Base-by-base conservation (phyloP, 2,797 vertebrate species). In the Melanotaenia pygmaea region DNA sequence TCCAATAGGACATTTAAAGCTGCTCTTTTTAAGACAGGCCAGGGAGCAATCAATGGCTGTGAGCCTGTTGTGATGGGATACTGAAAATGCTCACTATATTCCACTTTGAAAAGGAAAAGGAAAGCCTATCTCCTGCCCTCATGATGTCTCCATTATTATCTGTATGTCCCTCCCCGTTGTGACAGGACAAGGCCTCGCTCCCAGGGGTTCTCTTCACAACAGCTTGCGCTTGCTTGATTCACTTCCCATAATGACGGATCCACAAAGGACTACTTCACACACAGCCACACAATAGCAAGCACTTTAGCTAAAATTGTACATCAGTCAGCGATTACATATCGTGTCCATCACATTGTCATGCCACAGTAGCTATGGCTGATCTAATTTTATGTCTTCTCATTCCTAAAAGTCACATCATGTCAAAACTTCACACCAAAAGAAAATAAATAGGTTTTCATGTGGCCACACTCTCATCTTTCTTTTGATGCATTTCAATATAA, bases 131-230 rank as follows among this genome's bases (percentile, higher is more conserved):
- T 91, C 75, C 71, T 84, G 81, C 77, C 84, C 87, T 84, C 81
- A 82, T 92, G 91, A 92, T 93, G 92, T 88, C 86, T 92, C 85
- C 76, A 90, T 93, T 90, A 91, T 92, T 90, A 88, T 89, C 86
- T 85, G 86, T 64, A 73, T 66, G 51, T 88, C 86, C 87, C 86
- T 87, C 79, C 67, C 9, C 59, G 64, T 74, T 57, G 84, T 71
- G 86, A 89, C 82, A 89, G 90, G 87, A 93, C 82, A 85, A 88
- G 86, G 88, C 88, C 78, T 85, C 22, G 4, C 34, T 92, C 92
- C 90, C 91, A 67, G 64, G 79, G 84, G 88, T 71, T 54, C 70
- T 85, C 84, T 64, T 74, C 77, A 83, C 67, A 64, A 78, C 80
- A 87, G 82, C 74, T 80, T 67, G 76, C 70, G 73, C 83, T 85